Evolutionary conservation across 1,140 invertebrate genomes (phyloP), one percentile per base, ranked within the genome.

Genomic region (Leptinotarsa texana): DNA sequence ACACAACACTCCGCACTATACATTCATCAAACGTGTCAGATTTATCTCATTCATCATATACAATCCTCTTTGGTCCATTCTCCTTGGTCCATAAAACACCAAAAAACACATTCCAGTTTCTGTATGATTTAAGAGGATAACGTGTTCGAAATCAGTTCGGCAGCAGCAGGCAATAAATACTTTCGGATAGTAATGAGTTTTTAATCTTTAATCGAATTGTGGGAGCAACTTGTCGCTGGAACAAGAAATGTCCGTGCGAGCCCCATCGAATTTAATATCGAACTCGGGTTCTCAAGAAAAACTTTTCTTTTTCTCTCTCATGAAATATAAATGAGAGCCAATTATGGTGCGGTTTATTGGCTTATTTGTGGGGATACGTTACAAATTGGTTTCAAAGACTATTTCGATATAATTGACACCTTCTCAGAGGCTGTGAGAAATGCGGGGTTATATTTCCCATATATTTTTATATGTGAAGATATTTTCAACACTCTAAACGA

Each of bases 51-150:
- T 42, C 33, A 42, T 42, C 33, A 42, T 11, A 42, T 42, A 42
- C 33, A 42, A 42, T 18, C n/a, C 51, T 18, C 51, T 18, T 57
- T 57, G n/a, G 51, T 57, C n/a, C n/a, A 57, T 57, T 5, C 4
- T 57, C 51, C 15, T 57, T 57, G 51, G 15, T 57, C n/a, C 51
- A 15, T 57, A 18, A 57, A 18, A 24, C n/a, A 22, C 13, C 69
- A 76, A 76, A 76, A 76, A 69, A 69, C 63, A 76, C 75, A 76
- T 74, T 76, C 67, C 62, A 63, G 75, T 57, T 74, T 73, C 73
- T 73, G 69, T 73, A 71, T 76, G 75, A 76, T 76, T 76, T 76
- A 76, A 65, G 72, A 73, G 72, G 71, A 74, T 76, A 76, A 76
- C 72, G 72, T 74, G 72, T 61, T 75, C 71, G 74, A 75, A 75